Base-by-base conservation (phyloP, 2,113 vertebrate genomes). In the Notothenia coriiceps region DNA sequence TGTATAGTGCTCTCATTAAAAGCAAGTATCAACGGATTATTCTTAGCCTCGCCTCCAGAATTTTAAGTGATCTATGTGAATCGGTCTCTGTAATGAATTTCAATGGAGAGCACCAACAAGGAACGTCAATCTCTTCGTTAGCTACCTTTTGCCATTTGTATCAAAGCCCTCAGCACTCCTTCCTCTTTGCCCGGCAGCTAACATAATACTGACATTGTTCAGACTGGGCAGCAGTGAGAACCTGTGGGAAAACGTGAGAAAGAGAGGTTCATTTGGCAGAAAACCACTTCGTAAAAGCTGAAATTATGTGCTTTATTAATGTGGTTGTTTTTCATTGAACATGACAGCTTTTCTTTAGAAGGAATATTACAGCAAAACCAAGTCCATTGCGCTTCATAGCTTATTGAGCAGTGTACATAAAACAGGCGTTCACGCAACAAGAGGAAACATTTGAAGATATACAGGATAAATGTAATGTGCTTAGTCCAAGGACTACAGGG, bases 31-130 rank as follows among this genome's bases (percentile, higher is more conserved):
- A 89, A 86, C 83, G 69, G 87, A 46, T 79, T 78, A 79, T 92
- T 89, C 88, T 85, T 54, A 70, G 85, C 74, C 72, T 29, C 51
- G 66, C 86, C 88, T 86, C 82, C 76, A 86, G 93, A 94, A 95
- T 95, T 87, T 91, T 90, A 94, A 94, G 92, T 87, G 91, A 93
- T 86, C 86, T 80, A 67, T 88, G 89, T 94, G 94, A 95, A 94
- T 88, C 60, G 29, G 80, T 82, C 86, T 85, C 88, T 92, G 88
- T 92, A 85, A 86, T 84, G 81, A 79, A 86, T 91, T 85, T 90
- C 83, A 86, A 92, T 90, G 76, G 89, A 52, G 61, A 46, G 66
- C 47, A 84, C 89, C 81, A 88, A 89, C 69, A 84, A 82, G 85
- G 77, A 88, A 80, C 84, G 83, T 91, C 89, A 92, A 91, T 93